Conservation (phyloP, 2,888 invertebrate species). For the Troides helena region DNA sequence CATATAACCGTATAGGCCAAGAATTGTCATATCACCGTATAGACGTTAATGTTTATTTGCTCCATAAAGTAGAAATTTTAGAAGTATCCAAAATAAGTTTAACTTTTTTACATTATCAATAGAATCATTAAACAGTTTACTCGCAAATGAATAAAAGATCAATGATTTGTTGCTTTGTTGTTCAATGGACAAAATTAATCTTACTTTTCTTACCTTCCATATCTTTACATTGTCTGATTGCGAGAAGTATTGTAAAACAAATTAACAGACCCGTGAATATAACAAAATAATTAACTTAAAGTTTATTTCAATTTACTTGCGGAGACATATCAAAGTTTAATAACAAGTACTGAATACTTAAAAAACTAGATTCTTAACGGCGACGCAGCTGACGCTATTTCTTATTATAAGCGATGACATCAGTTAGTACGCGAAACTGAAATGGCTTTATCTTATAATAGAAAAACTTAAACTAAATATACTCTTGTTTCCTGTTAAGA, state of each 20-base stretch:
- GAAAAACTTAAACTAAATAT: slow-evolving; percentile 1
- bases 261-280: no score
- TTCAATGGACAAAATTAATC: not conserved
- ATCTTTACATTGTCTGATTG: not conserved
- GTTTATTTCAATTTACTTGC: no score
- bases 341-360: no score
- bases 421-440: slow-evolving; percentile 3
- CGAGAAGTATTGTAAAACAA: not conserved
- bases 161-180: not conserved
- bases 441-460: slow-evolving; percentile 8
- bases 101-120: not conserved
- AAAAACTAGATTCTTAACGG: no score
- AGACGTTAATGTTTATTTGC: no score
- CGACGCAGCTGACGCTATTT: not conserved
- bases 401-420: slow-evolving; percentile 9
- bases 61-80: no score
- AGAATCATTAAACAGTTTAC: not conserved
- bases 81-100: not conserved
- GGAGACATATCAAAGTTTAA: no score
- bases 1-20: no score
- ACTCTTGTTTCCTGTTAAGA: not conserved
- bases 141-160: not conserved
- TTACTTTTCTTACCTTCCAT: not conserved
- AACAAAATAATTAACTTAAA: no score
- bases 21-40: no score